Conservation (phyloP, 2,888 invertebrate genomes). For the Pemphredon lugubris region DNA sequence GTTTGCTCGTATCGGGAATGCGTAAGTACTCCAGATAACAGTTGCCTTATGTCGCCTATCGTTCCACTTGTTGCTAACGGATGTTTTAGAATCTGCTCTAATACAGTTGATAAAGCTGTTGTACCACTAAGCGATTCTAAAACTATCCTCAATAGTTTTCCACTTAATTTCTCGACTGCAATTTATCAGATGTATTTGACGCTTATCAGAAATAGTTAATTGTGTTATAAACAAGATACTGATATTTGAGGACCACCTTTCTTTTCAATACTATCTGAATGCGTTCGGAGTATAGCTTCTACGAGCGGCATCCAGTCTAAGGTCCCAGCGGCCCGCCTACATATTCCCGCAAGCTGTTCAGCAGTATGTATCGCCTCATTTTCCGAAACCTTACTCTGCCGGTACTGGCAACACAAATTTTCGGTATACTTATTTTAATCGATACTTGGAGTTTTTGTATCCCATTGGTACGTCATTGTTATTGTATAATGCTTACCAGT, state of each 20-base stretch:
- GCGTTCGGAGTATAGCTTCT: slow-evolving; percentile 73
- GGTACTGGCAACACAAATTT: slow-evolving; percentile 55
- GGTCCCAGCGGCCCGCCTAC: slow-evolving; percentile 77
- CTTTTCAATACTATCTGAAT: slow-evolving; percentile 67
- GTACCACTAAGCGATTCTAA: slow-evolving; percentile 78
- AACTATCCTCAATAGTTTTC: slow-evolving; percentile 76
- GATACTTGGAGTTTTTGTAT: not conserved
- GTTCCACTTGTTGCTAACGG: slow-evolving; percentile 82
- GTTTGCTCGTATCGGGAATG: slow-evolving; percentile 90
- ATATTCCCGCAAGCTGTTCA: slow-evolving; percentile 74
- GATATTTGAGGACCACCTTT: slow-evolving; percentile 56
- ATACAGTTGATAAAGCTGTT: slow-evolving; percentile 82
- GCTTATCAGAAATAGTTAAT: slow-evolving; percentile 7
- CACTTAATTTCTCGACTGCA: slow-evolving; percentile 72
- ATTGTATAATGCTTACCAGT: slow-evolving; percentile 63
- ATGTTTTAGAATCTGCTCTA: slow-evolving; percentile 84
- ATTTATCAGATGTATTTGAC: slow-evolving; percentile 33
- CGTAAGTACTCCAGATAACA: slow-evolving; percentile 86
- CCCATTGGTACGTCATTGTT: slow-evolving; percentile 15
- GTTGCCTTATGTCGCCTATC: slow-evolving; percentile 85
- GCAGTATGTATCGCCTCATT: slow-evolving; percentile 70
- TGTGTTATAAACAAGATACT: too few relatives aligned
- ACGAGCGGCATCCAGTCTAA: slow-evolving; percentile 80
- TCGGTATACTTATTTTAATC: not conserved
- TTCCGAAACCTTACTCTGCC: slow-evolving; percentile 64